Conservation (phyloP, 2,113 vertebrate genomes). For the Lanius ludovicianus region DNA sequence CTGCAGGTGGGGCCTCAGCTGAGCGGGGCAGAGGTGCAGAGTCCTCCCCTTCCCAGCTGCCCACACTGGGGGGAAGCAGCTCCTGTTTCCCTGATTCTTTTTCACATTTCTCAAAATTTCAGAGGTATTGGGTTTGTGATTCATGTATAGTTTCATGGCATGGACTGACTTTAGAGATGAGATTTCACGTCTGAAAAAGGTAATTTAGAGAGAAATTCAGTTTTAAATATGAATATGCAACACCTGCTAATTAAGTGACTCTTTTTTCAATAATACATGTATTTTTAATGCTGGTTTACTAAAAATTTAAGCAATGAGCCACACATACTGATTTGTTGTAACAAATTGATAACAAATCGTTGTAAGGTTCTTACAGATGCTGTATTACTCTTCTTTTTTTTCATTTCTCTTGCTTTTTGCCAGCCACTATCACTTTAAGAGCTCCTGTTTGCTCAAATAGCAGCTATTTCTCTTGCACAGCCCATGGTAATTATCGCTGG, state of each 20-base stretch:
- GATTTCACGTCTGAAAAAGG: background rate
- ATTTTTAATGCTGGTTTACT: background rate
- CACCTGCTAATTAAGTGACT: background rate
- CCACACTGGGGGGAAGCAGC: background rate
- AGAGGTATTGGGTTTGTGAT: rapidly evolving
- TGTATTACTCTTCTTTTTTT: background rate
- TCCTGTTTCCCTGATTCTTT: background rate
- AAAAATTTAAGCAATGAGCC: background rate
- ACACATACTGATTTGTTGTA: rapidly evolving
- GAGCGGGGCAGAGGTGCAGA: background rate
- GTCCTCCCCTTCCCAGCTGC: background rate
- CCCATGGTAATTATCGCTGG: background rate
- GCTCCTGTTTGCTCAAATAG: background rate
- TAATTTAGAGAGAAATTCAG: background rate
- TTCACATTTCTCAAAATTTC: background rate
- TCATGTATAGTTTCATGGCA: background rate
- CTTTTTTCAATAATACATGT: background rate
- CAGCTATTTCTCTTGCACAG: background rate
- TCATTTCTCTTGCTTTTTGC: background rate
- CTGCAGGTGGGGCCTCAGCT: background rate
- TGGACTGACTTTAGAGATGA: background rate
- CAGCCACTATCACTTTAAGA: background rate
- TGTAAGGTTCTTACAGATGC: background rate
- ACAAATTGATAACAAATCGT: background rate
- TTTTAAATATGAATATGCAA: background rate